Evolutionary conservation across 2,797 vertebrate species (phyloP), one percentile per base, ranked within the genome.

Genomic region (Enoplosus armatus): DNA sequence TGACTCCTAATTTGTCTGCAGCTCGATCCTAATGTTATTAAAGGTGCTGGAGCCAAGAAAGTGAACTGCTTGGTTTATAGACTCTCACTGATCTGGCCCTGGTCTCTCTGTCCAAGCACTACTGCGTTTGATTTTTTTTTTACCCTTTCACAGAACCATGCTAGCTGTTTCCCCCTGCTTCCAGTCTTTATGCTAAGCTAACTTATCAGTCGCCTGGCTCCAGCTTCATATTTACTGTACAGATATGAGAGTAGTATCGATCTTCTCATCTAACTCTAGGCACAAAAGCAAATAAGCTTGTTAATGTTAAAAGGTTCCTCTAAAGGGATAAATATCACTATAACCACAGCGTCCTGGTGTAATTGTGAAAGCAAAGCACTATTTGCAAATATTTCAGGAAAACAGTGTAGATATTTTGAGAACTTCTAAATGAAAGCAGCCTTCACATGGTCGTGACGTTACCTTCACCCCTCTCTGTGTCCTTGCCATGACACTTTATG

Each of bases 21-120:
- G 79, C 81, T 88, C 80, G 26, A 65, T 89, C 60, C 75, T 72
- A 22, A 86, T 77, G 77, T 87, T 83, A 79, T 89, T 87, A 85
- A 85, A 89, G 67, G 79, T 79, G 29, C 77, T 27, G 58, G 67
- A 89, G 85, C 82, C 71, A 79, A 72, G 63, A 72, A 70, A 78
- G 51, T 33, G 31, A 72, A 63, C 53, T 24, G 26, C 66, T 39
- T 1, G 54, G 14, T 86, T 86, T 79, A 79, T 65, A 64, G 68
- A 86, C 77, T 78, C n/a, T 26, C 10, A 4, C 22, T 39, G 31
- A 60, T 74, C 53, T 20, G 24, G 22, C 54, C 15, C 58, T 45
- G 11, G 41, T 43, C 51, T 33, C 27, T 61, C 15, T 55, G 24
- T 78, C 69, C 24, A 70, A 58, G 27, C 33, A 27, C 43, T 35